phyloP scores from a whole-genome alignment of 2,888 invertebrate genomes.

The Rotaria magnacalcarata region DNA sequence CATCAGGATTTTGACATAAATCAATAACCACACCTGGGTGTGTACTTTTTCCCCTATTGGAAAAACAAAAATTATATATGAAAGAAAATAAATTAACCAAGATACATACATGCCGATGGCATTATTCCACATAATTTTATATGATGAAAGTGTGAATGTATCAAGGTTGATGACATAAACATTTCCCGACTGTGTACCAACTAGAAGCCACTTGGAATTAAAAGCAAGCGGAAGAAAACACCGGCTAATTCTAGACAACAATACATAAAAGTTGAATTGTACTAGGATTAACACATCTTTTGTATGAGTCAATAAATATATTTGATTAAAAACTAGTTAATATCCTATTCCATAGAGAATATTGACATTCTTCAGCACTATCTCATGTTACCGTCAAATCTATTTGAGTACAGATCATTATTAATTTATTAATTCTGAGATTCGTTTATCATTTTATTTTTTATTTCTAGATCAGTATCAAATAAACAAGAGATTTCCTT shows the following conservation, averaged over 20 bases:
- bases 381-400: neutral
- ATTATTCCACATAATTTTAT: slow-evolving; percentile 99
- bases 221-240: slow-evolving; percentile 77
- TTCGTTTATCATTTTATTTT: neutral
- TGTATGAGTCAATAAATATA: neutral
- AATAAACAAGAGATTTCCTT: neutral
- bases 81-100: neutral
- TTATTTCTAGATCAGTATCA: neutral
- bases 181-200: slow-evolving; percentile 95
- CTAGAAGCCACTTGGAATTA: slow-evolving; percentile 95
- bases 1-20: slow-evolving; percentile 90
- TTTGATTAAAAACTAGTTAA: neutral
- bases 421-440: neutral
- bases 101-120: slow-evolving; percentile 84
- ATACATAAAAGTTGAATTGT: neutral
- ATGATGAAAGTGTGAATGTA: slow-evolving; percentile 88
- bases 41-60: slow-evolving; percentile 76
- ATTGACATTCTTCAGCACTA: neutral
- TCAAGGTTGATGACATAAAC: slow-evolving; percentile 94
- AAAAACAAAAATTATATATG: slow-evolving; percentile 46
- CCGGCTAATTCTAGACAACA: slow-evolving; percentile 60
- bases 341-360: neutral
- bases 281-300: neutral
- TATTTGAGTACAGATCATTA: neutral
- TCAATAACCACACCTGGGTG: slow-evolving; percentile 94